Evolutionary conservation across 2,888 invertebrate genomes (phyloP), one percentile per base, ranked within the genome.

Genomic region (Endotricha flammealis): DNA sequence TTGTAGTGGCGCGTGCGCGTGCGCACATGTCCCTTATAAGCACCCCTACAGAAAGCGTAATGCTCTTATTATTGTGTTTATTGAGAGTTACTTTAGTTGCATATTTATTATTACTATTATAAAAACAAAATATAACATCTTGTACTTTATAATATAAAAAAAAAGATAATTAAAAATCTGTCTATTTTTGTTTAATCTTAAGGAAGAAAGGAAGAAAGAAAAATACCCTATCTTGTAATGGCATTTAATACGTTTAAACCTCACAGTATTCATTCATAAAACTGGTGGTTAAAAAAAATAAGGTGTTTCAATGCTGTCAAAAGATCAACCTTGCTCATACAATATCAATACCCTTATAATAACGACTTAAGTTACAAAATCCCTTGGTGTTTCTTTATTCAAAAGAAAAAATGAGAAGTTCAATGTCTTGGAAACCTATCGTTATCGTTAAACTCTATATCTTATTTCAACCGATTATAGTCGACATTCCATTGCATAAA

Each of bases 61-160:
- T 78, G 73, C 79, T 80, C 75, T 76, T 80, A 76, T 75, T 67
- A 74, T 81, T 80, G 80, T 77, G 72, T 81, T 83, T 80, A 81
- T 65, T 62, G 61, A 66, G 77, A 62, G 80, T 72, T 73, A 73
- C 70, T 67, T 78, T 78, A 73, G 68, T 62, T 65, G 69, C 55
- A 57, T 46, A 47, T 47, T 53, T 51, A 38, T 25, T 62, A 61
- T 66, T 69, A 66, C 64, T 68, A 67, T 60, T 13, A 13, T 23
- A 23, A 30, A 25, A 32, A 12, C 12, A 17, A 17, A 31, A 31
- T 27, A 25, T 10, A 14, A 11, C 11, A 12, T 28, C 20, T 20
- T 20, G 3, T 20, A 32, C 6, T 16, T 3, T 3, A n/a, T n/a
- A n/a, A n/a, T n/a, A n/a, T n/a, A n/a, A n/a, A n/a, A n/a, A n/a